These are phyloP conservation scores for Sigmodon hispidus DNA, from an alignment of 2,113 vertebrate species.

Conservation along the genomic window DNA sequence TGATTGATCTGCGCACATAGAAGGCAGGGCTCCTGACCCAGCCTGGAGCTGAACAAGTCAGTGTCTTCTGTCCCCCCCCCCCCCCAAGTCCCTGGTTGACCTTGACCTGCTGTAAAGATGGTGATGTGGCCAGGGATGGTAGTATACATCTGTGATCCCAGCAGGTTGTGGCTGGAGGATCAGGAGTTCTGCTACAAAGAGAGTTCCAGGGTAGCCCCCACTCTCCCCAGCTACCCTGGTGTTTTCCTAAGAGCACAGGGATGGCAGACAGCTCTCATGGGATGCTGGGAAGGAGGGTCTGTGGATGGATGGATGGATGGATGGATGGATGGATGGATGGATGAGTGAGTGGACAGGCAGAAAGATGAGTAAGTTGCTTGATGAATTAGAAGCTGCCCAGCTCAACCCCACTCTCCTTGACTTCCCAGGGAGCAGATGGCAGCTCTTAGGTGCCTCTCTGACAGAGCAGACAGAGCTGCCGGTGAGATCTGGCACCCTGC, in stretches of 20 bases:
- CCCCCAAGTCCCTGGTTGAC: rapidly evolving
- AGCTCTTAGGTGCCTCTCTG: slow-evolving; percentile 38
- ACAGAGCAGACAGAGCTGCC: slow-evolving; percentile 67
- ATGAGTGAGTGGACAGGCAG: neutral
- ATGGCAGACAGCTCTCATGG: neutral
- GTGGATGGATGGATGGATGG: neutral
- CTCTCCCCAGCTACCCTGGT: neutral
- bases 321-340: neutral
- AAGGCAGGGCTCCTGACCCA: neutral
- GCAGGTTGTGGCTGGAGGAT: neutral
- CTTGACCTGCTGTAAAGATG: neutral
- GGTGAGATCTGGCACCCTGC: slow-evolving; percentile 52
- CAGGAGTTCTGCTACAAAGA: too few species aligned
- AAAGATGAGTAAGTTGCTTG: neutral
- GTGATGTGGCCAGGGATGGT: neutral
- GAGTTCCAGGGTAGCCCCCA: too few species aligned
- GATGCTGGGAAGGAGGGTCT: neutral
- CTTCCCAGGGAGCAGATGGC: slow-evolving; percentile 68
- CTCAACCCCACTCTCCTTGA: neutral
- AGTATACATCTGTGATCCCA: neutral
- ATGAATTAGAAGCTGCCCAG: neutral
- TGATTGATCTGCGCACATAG: neutral
- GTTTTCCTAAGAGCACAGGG: neutral
- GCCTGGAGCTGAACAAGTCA: neutral
- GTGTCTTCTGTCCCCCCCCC: rapidly evolving